Evolutionary conservation across 2,888 invertebrate genomes (phyloP).

Genomic region (Tachina lurida): DNA sequence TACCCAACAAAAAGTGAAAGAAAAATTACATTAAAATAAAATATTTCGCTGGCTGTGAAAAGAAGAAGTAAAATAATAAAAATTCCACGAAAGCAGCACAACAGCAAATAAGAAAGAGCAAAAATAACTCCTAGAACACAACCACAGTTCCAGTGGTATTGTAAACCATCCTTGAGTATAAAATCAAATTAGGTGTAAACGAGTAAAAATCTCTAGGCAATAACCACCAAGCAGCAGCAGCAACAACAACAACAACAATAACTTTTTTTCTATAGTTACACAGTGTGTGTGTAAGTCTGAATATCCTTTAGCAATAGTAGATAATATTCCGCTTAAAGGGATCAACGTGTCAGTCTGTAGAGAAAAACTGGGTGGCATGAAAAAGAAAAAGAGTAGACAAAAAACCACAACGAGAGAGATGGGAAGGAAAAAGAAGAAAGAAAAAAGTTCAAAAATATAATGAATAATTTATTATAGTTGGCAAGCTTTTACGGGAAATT

Average conservation of each 20-base stretch:
- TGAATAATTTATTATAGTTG: conserved; percentile 80
- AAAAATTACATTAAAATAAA: conserved; percentile 3
- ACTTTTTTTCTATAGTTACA: conserved; percentile 23
- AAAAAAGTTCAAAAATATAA: conserved; percentile 74
- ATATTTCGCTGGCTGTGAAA: conserved; percentile 30
- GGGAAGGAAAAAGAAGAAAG: not conserved
- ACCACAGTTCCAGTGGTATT: conserved; percentile 75
- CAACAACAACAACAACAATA: conserved; percentile 2
- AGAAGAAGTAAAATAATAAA: conserved; percentile 37
- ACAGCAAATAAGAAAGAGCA: conserved; percentile 19
- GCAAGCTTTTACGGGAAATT: conserved; percentile 80
- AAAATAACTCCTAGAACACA: conserved; percentile 39
- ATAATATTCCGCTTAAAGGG: conserved; percentile 69
- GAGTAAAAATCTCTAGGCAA: conserved; percentile 74
- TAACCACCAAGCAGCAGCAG: conserved; percentile 62
- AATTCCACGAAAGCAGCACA: conserved; percentile 45
- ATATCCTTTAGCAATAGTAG: conserved; percentile 38
- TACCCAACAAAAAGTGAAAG: not conserved
- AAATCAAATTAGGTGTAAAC: conserved; percentile 82
- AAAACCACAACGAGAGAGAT: conserved; percentile 54
- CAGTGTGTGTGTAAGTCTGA: conserved; percentile 41
- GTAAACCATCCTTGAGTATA: conserved; percentile 73
- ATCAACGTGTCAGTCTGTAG: conserved; percentile 63
- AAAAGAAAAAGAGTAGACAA: conserved; percentile 52
- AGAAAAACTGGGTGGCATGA: conserved; percentile 32